A percentile compares a stretch with the other conserved stretches of the same genome.
These are phyloP conservation scores for Pissodes strobi DNA, from an alignment of 1,140 invertebrate genomes.

Conservation along the genomic window DNA sequence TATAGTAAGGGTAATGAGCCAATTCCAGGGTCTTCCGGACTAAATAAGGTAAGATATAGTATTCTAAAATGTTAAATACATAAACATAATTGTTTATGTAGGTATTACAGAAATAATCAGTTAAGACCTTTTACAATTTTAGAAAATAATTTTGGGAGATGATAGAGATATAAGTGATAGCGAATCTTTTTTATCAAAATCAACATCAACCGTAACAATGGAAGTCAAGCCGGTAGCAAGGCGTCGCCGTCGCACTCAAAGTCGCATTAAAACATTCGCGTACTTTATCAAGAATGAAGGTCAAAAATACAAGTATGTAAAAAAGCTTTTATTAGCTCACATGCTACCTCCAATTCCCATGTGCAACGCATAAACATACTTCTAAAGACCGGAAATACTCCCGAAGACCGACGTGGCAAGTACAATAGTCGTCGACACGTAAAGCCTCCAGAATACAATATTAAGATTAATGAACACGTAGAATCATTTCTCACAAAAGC, in stretches of 20 bases:
- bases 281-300: slow-evolving; percentile 30
- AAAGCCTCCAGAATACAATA: slow-evolving; percentile 9
- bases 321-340: slow-evolving; percentile 6
- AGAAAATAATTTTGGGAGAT: neutral
- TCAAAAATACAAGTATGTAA: slow-evolving; percentile 26
- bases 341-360: slow-evolving; percentile 31
- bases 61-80: neutral
- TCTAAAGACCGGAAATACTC: slow-evolving; percentile 24
- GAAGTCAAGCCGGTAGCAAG: slow-evolving; percentile 29
- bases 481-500: slow-evolving; percentile 32
- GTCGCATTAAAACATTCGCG: slow-evolving; percentile 17
- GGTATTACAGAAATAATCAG: neutral
- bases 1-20: neutral
- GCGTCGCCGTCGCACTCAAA: slow-evolving; percentile 8
- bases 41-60: neutral
- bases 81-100: too few species aligned
- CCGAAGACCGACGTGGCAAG: slow-evolving; percentile 28
- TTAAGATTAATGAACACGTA: slow-evolving; percentile 37
- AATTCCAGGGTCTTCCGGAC: neutral
- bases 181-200: neutral
- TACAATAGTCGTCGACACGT: slow-evolving; percentile 32
- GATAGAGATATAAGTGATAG: neutral
- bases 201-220: slow-evolving; percentile 4
- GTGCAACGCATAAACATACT: slow-evolving; percentile 33
- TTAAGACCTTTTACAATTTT: too few species aligned